Base-by-base conservation (phyloP, 2,113 vertebrate species). In the Sphyrna mokarran region DNA sequence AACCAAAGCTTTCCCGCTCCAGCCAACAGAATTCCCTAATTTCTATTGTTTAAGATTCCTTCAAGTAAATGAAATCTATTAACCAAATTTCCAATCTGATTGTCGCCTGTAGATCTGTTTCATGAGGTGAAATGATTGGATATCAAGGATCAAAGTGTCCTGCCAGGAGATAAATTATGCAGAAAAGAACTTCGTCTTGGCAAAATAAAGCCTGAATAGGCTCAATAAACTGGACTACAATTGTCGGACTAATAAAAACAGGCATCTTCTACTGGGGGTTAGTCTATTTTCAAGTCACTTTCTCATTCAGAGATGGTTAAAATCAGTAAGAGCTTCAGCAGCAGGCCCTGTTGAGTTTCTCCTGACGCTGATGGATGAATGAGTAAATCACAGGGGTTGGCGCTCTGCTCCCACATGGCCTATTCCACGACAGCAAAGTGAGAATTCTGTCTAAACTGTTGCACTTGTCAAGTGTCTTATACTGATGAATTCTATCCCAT, bases 321-420 rank as follows among this genome's bases (percentile, higher is more conserved):
- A 66, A 33, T 72, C 68, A 95, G 68, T 54, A 95, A 95, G 68
- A 95, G 20, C n/a, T 94, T 69, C n/a, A 94, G 26, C n/a, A 94
- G 26, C 40, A 95, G 43, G 23, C 68, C 69, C 68, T 54, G 68
- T 95, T 95, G 68, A 70, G 94, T 48, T 95, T 33, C 94, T 95
- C 40, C 40, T 95, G 94, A 95, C 43, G 40, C 43, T 70, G 69
- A 72, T 95, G 94, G 69, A 95, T 95, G 69, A 54, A 70, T 95
- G 94, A 72, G 14, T 95, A 26, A 95, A 76, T 72, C 66, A 54
- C 94, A 95, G 68, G 94, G 94, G 69, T 76, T 95, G 69, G 94
- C 69, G 54, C 70, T 95, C 68, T 95, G 94, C 43, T 95, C 89
- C 94, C 94, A 95, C 94, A 95, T 95, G 94, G 94, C 94, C 94